These are phyloP conservation scores for Macroteleia sp. DNA, from an alignment of 2,888 invertebrate species.

Conservation along the genomic window DNA sequence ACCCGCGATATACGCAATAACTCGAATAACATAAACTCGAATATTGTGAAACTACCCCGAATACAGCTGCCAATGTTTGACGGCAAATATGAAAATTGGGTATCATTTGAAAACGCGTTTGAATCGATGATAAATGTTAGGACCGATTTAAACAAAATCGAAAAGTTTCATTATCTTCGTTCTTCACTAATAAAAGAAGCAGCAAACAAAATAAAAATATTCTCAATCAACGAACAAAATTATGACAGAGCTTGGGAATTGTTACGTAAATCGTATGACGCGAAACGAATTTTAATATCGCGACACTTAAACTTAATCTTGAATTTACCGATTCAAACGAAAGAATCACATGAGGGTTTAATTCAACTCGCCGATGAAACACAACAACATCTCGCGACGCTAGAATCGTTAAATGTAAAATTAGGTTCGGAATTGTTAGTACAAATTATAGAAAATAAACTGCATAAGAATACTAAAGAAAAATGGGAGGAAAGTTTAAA, in stretches of 20 bases:
- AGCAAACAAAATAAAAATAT: not conserved
- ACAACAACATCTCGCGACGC: conserved; percentile 54
- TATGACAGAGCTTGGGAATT: no score
- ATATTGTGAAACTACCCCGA: not conserved
- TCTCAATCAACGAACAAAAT: no score
- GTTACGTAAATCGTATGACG: no score
- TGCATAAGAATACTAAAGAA: conserved; percentile 45
- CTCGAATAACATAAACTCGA: no score
- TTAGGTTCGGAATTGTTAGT: conserved; percentile 58
- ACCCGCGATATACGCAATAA: no score
- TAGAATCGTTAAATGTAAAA: conserved; percentile 47
- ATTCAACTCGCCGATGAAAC: conserved; percentile 49
- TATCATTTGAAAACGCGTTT: not conserved
- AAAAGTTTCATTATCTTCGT: not conserved
- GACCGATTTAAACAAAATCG: not conserved
- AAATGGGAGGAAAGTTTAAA: conserved; percentile 53
- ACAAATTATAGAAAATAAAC: conserved; percentile 58
- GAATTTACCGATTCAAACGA: conserved; percentile 27
- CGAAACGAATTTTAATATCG: no score
- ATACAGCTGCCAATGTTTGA: not conserved
- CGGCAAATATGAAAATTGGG: not conserved
- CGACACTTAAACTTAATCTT: no score
- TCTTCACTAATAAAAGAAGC: not conserved
- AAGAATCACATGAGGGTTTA: conserved; percentile 35
- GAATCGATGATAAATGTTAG: not conserved